Percentiles rank a stretch among this genome's conserved stretches.
These are phyloP conservation scores for Meteorus colon DNA, from an alignment of 2,888 invertebrate species.

Conservation along the genomic window DNA sequence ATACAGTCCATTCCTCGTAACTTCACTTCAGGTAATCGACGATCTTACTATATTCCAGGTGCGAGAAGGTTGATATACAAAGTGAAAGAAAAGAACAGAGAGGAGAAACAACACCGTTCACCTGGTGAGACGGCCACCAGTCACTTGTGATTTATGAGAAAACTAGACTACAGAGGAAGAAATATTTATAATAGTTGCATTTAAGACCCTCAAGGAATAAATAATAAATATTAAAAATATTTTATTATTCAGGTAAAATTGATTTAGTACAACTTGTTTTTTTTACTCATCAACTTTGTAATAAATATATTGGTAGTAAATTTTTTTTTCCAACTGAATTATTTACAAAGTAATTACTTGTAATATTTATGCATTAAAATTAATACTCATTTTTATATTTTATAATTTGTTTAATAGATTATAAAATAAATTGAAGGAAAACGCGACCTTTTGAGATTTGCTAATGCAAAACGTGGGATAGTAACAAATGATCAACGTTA, in stretches of 20 bases:
- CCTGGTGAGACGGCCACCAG: conserved; percentile 13
- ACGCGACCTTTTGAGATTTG: conserved; percentile 16
- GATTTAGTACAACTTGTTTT: background rate
- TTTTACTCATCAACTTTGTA: background rate
- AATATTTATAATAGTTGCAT: background rate
- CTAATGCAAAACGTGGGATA: conserved; percentile 18
- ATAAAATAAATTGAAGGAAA: conserved; percentile 1
- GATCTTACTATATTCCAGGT: conserved; percentile 35
- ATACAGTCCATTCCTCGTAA: conserved; percentile 53
- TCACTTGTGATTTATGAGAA: conserved; percentile 22
- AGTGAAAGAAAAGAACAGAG: conserved; percentile 37
- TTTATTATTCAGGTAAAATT: background rate
- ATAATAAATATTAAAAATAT: background rate
- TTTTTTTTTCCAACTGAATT: background rate
- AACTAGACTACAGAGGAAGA: conserved; percentile 7
- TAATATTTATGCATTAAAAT: background rate
- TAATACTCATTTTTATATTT: background rate
- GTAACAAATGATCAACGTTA: conserved; percentile 25
- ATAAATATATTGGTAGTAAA: background rate
- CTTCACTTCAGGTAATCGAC: conserved; percentile 47
- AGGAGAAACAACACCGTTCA: conserved; percentile 23
- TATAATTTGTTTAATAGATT: background rate
- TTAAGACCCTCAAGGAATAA: background rate
- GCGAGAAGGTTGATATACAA: conserved; percentile 32
- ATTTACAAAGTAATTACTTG: background rate